A percentile compares a stretch with the other conserved stretches of the same genome.
These are phyloP conservation scores for Nezara viridula DNA, from an alignment of 2,888 invertebrate genomes.

Conservation along the genomic window DNA sequence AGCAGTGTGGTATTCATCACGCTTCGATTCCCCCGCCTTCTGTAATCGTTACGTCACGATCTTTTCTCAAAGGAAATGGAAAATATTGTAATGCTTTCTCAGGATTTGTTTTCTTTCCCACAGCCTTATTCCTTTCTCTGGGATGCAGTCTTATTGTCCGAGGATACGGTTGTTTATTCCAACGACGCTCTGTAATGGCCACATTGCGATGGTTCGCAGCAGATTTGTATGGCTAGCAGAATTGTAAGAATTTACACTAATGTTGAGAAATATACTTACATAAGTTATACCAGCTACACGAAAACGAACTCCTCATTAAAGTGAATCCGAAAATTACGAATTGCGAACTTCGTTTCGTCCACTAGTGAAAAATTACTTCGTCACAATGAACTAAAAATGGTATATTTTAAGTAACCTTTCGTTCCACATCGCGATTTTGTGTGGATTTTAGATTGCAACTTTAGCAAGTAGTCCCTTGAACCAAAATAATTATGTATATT, in stretches of 20 bases:
- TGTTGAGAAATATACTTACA: neutral
- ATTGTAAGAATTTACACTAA: neutral
- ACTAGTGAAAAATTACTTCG: too few relatives aligned
- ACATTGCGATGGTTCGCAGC: neutral
- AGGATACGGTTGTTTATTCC: conserved; percentile 15
- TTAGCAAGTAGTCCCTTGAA: too few relatives aligned
- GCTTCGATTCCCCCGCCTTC: neutral
- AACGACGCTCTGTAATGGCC: neutral
- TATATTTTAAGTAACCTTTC: too few relatives aligned
- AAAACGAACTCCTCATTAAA: too few relatives aligned
- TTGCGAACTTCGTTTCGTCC: too few relatives aligned
- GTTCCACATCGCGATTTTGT: too few relatives aligned
- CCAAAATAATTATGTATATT: too few relatives aligned
- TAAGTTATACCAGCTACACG: neutral
- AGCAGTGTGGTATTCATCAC: conserved; percentile 20
- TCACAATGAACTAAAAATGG: too few relatives aligned
- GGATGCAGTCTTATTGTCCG: conserved; percentile 20
- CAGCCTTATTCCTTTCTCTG: conserved; percentile 18
- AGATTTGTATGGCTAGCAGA: neutral
- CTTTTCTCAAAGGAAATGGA: conserved; percentile 49
- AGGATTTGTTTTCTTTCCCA: conserved; percentile 24
- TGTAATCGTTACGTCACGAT: conserved; percentile 42
- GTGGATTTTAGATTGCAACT: too few relatives aligned
- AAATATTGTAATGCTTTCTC: conserved; percentile 33
- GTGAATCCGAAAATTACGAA: too few relatives aligned